These are phyloP conservation scores for Epirrhoe alternata DNA, from an alignment of 2,888 invertebrate species.

Conservation along the genomic window DNA sequence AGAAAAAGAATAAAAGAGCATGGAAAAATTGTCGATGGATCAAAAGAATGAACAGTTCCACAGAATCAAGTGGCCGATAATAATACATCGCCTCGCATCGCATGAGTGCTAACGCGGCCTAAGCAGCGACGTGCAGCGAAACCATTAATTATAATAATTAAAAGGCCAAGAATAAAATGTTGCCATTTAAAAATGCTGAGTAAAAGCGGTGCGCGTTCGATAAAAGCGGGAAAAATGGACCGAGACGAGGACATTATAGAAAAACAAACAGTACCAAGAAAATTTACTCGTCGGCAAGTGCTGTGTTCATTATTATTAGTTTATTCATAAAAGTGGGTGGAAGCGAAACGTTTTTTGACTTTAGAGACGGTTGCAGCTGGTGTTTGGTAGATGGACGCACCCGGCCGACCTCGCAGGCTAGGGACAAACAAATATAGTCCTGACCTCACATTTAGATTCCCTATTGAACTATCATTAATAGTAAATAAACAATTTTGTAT, in stretches of 20 bases:
- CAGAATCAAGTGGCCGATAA: slow-evolving; percentile 35
- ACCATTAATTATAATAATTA: slow-evolving; percentile 71
- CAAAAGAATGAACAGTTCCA: not conserved
- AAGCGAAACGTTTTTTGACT: slow-evolving; percentile 60
- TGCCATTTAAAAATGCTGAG: slow-evolving; percentile 59
- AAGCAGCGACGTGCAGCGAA: slow-evolving; percentile 54
- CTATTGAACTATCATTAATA: too few relatives aligned
- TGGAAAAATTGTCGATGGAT: not conserved
- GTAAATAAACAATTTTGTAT: too few relatives aligned
- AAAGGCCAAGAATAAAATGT: slow-evolving; percentile 57
- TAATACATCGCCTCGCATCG: slow-evolving; percentile 43
- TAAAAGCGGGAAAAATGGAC: slow-evolving; percentile 67
- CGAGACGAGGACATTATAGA: slow-evolving; percentile 58
- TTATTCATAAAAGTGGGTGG: slow-evolving; percentile 71
- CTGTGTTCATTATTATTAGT: slow-evolving; percentile 77
- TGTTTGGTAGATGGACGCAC: slow-evolving; percentile 47
- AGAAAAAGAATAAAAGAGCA: too few relatives aligned
- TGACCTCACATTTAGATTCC: too few relatives aligned
- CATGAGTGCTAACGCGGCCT: slow-evolving; percentile 42
- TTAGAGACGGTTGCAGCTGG: slow-evolving; percentile 64
- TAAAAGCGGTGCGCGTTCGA: slow-evolving; percentile 64
- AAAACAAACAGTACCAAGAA: slow-evolving; percentile 70
- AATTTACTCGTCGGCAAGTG: slow-evolving; percentile 70
- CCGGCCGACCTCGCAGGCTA: slow-evolving; percentile 3
- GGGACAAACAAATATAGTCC: too few relatives aligned